Conservation (phyloP, 1,140 invertebrate species). For the Palaemon carinicauda region DNA sequence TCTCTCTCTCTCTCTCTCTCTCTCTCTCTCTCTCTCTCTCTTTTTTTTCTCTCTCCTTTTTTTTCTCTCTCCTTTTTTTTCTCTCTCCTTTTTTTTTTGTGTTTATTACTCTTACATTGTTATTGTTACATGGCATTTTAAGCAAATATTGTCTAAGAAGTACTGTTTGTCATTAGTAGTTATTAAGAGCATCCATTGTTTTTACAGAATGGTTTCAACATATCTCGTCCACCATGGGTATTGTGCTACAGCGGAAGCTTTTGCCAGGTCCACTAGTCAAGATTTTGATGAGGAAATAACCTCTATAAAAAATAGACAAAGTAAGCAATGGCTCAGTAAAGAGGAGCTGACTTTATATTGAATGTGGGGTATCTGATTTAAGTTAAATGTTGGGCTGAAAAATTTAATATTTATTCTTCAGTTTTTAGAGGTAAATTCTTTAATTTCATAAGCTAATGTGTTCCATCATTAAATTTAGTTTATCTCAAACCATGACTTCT, state of each 20-base stretch:
- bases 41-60: background rate
- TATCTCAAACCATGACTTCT: too few species aligned
- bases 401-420: background rate
- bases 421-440: too few species aligned
- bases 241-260: slow-evolving; percentile 95
- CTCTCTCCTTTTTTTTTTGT: background rate
- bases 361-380: slow-evolving; percentile 83
- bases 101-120: background rate
- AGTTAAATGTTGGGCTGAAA: background rate
- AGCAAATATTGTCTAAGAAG: too few species aligned
- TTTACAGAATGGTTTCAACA: slow-evolving; percentile 89
- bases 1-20: slow-evolving; percentile 6
- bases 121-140: too few species aligned
- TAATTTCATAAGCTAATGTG: too few species aligned
- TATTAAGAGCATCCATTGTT: background rate
- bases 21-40: background rate
- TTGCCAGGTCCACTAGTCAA: slow-evolving; percentile 89
- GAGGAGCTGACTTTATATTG: slow-evolving; percentile 83
- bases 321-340: slow-evolving; percentile 70
- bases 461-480: too few species aligned
- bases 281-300: slow-evolving; percentile 90
- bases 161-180: background rate
- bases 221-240: slow-evolving; percentile 98
- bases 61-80: slow-evolving; percentile 9
- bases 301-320: slow-evolving; percentile 97